Base-by-base conservation (phyloP, 2,797 vertebrate genomes). In the Calcarius lapponicus region DNA sequence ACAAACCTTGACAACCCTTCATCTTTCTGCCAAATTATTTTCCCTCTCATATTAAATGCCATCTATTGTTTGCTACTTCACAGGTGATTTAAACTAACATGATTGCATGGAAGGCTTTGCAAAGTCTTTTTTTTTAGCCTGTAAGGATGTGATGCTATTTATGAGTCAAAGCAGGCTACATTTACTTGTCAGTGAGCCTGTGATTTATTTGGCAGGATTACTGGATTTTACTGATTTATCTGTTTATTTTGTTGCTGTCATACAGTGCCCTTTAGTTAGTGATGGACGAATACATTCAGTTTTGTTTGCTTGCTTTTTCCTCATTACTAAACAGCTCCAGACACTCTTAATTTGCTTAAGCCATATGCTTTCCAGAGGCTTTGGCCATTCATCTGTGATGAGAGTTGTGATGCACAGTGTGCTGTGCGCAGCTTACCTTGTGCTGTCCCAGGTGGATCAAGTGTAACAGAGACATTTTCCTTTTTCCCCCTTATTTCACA, bases 191-290 rank as follows among this genome's bases (percentile, higher is more conserved):
- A 94, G 34, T 12, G 82, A 94, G 64, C 34, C 61, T 85, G 25
- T 91, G 92, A 95, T 92, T 91, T 94, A 93, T 92, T 91, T 93
- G 91, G 73, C 82, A 95, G 70, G 75, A 86, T 96, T 94, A 92
- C 62, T 76, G 75, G 73, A 84, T 88, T 96, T 93, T 88, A 86
- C 89, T 92, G 95, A 96, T 92, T 93, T 95, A 95, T 97, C 92
- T 96, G 89, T 96, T 96, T 96, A 84, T 96, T 95, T 93, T 93
- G 66, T 57, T 70, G 51, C 73, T 96, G 90, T 93, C 88, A 90
- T 71, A 90, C 48, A 84, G 22, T 75, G 87, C 87, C 90, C 95
- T 97, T 96, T 96, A 84, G 73, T 94, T 86, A 70, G 62, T 67
- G 91, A 94, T 80, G 82, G 76, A 56, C 94, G 90, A 86, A 93